Base-by-base conservation (phyloP, 2,797 vertebrate species). In the Alfaro cultratus region DNA sequence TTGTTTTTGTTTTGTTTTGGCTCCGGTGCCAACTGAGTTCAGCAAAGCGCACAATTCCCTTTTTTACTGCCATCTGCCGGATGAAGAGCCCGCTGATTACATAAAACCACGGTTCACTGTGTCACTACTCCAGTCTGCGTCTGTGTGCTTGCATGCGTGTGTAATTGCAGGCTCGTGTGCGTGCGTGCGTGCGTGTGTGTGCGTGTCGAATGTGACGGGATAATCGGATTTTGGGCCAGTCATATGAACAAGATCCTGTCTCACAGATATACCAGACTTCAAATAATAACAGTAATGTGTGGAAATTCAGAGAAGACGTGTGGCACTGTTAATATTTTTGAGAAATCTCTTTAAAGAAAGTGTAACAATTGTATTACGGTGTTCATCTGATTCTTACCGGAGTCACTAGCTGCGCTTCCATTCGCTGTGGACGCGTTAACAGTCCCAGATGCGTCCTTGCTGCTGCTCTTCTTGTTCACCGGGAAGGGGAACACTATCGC, bases 401-500 rank as follows among this genome's bases (percentile, higher is more conserved):
- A 98, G 91, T 99, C 98, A 87, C 97, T 98, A 72, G 94, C 93
- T 11, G 94, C 95, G 3, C 91, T 96, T 77, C 91, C 95, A 90
- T 94, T 88, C 72, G 76, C 70, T 21, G 85, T 78, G 57, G 92
- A 36, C 70, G 90, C 80, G 72, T 82, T 87, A 11, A 85, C 85
- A 36, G 87, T 88, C 85, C 76, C 89, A 74, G 79, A 18, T 60
- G 89, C 78, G 75, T 93, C 92, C 73, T 89, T 87, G 87, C 87
- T 91, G 83, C 81, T 79, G 91, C 93, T 97, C 82, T 95, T 96
- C 94, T 97, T 97, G 93, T 96, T 96, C 83, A 97, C 94, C 4
- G 97, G 97, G 92, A 98, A 99, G 0, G 98, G 98, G 90, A 99
- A 98, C 55, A 99, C 97, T 68, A 97, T 95, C 0, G 97, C 94